Evolutionary conservation across 2,797 vertebrate genomes (phyloP).

Genomic region (Anguilla marmorata): DNA sequence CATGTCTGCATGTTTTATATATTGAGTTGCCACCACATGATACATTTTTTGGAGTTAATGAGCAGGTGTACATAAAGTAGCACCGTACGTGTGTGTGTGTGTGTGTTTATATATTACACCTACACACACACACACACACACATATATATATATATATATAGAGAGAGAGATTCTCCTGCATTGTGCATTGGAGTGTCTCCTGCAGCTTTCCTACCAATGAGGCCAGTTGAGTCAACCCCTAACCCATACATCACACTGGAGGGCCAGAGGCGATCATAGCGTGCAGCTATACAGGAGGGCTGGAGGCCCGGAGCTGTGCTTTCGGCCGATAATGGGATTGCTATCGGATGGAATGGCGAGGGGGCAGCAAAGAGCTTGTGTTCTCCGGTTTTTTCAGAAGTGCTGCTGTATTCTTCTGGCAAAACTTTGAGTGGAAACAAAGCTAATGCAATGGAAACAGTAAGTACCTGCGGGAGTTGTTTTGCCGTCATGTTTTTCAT

Average conservation of each 20-base stretch:
- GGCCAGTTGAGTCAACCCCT: slow-evolving; percentile 1
- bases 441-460: not conserved
- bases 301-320: not conserved
- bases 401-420: not conserved
- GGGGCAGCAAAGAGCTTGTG: slow-evolving; percentile 23
- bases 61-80: no score
- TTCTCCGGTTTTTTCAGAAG: slow-evolving; percentile 18
- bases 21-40: no score
- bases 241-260: not conserved
- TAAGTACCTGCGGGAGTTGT: not conserved
- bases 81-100: no score
- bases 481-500: not conserved
- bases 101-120: no score
- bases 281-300: not conserved
- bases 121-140: no score
- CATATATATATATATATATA: no score
- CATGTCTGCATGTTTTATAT: no score
- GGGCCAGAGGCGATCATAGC: slow-evolving; percentile 1
- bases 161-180: not conserved
- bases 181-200: not conserved
- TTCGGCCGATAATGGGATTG: not conserved
- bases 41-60: no score
- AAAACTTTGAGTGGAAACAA: slow-evolving; percentile 13
- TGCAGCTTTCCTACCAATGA: slow-evolving; percentile 19
- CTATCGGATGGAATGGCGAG: not conserved